Base-by-base conservation (phyloP, 2,888 invertebrate genomes). In the Baronia brevicornis region DNA sequence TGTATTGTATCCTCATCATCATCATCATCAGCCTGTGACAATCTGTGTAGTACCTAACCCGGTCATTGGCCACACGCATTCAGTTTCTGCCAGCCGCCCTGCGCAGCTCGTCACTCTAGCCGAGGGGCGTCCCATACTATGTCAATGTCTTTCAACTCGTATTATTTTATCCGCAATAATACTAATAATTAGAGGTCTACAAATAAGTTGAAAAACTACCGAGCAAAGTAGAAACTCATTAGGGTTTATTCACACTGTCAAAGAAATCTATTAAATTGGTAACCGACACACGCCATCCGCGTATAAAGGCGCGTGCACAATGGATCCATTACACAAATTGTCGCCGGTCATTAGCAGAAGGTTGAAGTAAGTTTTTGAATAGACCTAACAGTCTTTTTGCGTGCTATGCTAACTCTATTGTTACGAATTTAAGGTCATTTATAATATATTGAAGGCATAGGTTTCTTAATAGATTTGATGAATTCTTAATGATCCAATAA, bases 311-410 rank as follows among this genome's bases (percentile, higher is more conserved):
- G 54, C 48, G 37, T 45, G 47, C 63, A 80, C 84, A 82, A 79
- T 75, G 53, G 69, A 63, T 70, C 72, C 79, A 84, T 84, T 82
- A 80, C 71, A 64, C 65, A 78, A 79, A 80, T 80, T 79, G 78
- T 74, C 60, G 44, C 49, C 60, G 50, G 56, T 67, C 67, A 66
- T 72, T 68, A 69, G 60, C 40, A 42, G 42, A 31, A 46, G 47
- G 43, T 45, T 39, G 36, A 38, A n/a, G n/a, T n/a, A n/a, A 38
- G 21, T 28, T 36, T 37, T 39, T 44, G 44, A 48, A 44, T 44
- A 41, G 38, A 42, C 44, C 51, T 77, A 75, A 79, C 72, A 63
- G 68, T 70, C 60, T 67, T 77, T 77, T 82, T 63, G 79, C 82
- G 80, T 82, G 80, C 50, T 49, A 49, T 50, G 51, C 42, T 26